These are phyloP conservation scores for Melanophora roralis DNA, from an alignment of 2,888 invertebrate species.

Conservation along the genomic window DNA sequence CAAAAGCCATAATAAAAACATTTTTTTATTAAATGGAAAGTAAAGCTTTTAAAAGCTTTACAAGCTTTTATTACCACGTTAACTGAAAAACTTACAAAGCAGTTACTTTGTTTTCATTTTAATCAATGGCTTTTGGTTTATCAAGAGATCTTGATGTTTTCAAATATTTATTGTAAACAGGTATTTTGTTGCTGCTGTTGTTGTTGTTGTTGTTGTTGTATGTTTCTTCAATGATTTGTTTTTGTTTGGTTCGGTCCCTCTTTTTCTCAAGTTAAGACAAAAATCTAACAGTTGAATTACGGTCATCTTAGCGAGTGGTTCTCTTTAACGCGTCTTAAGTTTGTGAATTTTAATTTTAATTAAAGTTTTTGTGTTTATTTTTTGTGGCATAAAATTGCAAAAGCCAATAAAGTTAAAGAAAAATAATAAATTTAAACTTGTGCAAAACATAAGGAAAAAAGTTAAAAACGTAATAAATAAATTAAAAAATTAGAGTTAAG, in stretches of 20 bases:
- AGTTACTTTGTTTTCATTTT: slow-evolving; percentile 31
- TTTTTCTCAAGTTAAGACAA: slow-evolving; percentile 16
- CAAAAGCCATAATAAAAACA: slow-evolving; percentile 7
- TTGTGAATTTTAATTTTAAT: slow-evolving; percentile 10
- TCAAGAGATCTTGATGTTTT: slow-evolving; percentile 29
- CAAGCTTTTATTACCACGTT: no score
- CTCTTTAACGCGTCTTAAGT: slow-evolving; percentile 40
- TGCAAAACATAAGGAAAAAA: neutral
- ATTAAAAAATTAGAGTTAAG: slow-evolving; percentile 24
- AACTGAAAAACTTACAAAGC: slow-evolving; percentile 34
- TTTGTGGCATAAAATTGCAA: slow-evolving; percentile 18
- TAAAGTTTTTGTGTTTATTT: neutral
- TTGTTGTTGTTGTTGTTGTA: slow-evolving; percentile 5
- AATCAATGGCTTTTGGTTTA: neutral
- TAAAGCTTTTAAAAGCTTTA: slow-evolving; percentile 6
- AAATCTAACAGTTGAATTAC: slow-evolving; percentile 69
- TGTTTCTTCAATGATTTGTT: slow-evolving; percentile 12
- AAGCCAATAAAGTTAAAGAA: neutral
- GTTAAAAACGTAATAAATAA: slow-evolving; percentile 36
- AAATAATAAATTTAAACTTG: slow-evolving; percentile 16
- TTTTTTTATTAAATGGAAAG: neutral
- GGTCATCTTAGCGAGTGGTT: slow-evolving; percentile 71
- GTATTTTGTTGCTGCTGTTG: no score
- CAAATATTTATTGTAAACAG: neutral
- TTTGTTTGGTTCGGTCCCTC: slow-evolving; percentile 8